A percentile compares a stretch with the other conserved stretches of the same genome.
Evolutionary conservation across 2,797 vertebrate species (phyloP).

Genomic region (Spinus olivaceus): DNA sequence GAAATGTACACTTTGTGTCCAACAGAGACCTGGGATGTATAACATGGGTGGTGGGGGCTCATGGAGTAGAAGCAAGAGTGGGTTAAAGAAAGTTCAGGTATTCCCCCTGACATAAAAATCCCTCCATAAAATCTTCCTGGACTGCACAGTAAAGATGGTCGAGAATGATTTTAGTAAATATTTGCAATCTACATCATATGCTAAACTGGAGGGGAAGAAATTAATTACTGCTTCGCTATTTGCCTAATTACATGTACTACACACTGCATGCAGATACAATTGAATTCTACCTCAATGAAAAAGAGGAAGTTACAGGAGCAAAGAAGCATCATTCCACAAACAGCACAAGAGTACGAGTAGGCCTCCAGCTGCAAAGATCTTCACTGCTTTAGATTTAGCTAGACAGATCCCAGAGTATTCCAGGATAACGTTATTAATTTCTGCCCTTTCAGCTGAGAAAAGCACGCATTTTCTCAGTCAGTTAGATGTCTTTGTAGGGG

Average conservation of each 20-base stretch:
- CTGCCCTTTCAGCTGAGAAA: background rate
- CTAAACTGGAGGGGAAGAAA: background rate
- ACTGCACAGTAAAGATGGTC: fast-evolving
- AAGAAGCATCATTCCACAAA: background rate
- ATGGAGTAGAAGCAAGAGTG: background rate
- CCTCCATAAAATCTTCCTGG: background rate
- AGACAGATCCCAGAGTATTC: background rate
- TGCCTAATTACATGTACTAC: background rate
- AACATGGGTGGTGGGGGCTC: background rate
- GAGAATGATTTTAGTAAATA: background rate
- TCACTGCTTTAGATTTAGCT: background rate
- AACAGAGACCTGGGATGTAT: background rate
- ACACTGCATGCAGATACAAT: background rate
- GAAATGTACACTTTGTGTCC: slow-evolving; percentile 17
- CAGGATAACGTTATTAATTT: background rate
- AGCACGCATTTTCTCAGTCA: background rate
- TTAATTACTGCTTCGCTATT: background rate
- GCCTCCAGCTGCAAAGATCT: background rate
- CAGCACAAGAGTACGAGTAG: background rate
- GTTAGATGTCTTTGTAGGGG: background rate
- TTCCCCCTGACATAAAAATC: background rate
- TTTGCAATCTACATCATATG: background rate
- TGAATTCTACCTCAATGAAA: background rate
- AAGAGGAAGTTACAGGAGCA: background rate
- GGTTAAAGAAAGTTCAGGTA: background rate